Evolutionary conservation across 35 echinoderm and acorn worm species (phyloP).

Genomic region (Hemicentrotus pulcherrimus): DNA sequence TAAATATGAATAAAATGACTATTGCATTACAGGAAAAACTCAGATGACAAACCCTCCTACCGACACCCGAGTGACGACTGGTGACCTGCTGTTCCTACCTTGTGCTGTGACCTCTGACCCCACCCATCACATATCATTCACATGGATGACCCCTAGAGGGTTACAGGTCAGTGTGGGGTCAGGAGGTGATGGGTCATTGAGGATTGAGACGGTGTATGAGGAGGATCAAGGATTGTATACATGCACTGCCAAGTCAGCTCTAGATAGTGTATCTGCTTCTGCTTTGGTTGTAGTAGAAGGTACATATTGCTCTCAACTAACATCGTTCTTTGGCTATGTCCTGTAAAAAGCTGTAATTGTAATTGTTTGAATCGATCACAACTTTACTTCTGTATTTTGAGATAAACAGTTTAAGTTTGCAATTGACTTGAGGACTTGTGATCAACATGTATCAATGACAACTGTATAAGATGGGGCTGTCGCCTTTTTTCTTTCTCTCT

Average conservation of each 20-base stretch:
- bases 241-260: background rate
- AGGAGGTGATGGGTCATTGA: slow-evolving; percentile 15
- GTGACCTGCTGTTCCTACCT: background rate
- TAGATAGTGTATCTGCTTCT: slow-evolving; percentile 23
- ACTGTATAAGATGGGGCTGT: too few species aligned
- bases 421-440: too few species aligned
- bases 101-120: slow-evolving; percentile 43
- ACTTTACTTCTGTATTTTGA: too few species aligned
- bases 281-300: slow-evolving; percentile 15
- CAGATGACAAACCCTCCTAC: background rate
- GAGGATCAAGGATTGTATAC: slow-evolving; percentile 27
- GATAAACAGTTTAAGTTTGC: too few species aligned
- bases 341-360: too few species aligned
- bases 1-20: background rate
- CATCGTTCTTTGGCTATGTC: too few species aligned
- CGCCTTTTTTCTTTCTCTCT: too few species aligned
- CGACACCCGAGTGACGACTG: background rate
- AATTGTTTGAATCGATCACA: too few species aligned
- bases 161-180: background rate
- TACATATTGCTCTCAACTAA: background rate
- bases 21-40: background rate
- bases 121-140: background rate
- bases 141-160: slow-evolving; percentile 27
- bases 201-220: background rate
- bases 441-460: too few species aligned